Base-by-base conservation (phyloP, 2,113 vertebrate genomes). In the Gambusia affinis region DNA sequence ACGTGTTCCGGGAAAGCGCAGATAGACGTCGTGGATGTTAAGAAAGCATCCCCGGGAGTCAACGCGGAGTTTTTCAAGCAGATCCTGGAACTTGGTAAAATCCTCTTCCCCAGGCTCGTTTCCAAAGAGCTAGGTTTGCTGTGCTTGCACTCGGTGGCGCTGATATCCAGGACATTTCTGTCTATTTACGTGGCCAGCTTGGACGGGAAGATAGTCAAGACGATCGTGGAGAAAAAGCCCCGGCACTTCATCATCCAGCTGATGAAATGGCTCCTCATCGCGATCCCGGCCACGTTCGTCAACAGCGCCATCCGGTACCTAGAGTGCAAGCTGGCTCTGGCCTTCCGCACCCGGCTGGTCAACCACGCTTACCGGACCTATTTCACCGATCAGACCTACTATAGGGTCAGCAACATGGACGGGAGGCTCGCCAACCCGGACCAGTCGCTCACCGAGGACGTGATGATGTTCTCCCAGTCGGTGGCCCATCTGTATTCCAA, bases 401-500 rank as follows among this genome's bases (percentile, higher is more conserved):
- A 99, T 88, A 95, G 91, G 72, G 96, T 99, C 84, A 96, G 96
- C 92, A 97, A 97, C 84, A 99, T 99, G 98, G 98, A 99, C 19
- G 95, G 96, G 62, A 93, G 98, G 64, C 94, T 99, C 74, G 95
- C 97, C 73, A 99, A 98, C 89, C 97, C 98, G 0, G 98, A 99
- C 91, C 98, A 99, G 92, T 99, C 98, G 12, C 96, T 99, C 35
- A 99, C 98, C 0, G 98, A 99, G 91, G 98, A 99, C 80, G 98
- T 99, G 8, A 96, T 95, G 94, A 96, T 97, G 96, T 99, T 99
- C 72, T 96, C 98, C 0, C 98, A 99, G 79, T 99, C 98, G 0
- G 95, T 99, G 79, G 98, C 98, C 0, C 98, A 98, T 70, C 92
- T 99, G 54, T 99, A 99, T 63, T 99, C 97, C n/a, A 99, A 99